A percentile compares a stretch with the other conserved stretches of the same genome.
phyloP scores from a whole-genome alignment of 2,797 vertebrate genomes.

The Crenuchus spilurus region DNA sequence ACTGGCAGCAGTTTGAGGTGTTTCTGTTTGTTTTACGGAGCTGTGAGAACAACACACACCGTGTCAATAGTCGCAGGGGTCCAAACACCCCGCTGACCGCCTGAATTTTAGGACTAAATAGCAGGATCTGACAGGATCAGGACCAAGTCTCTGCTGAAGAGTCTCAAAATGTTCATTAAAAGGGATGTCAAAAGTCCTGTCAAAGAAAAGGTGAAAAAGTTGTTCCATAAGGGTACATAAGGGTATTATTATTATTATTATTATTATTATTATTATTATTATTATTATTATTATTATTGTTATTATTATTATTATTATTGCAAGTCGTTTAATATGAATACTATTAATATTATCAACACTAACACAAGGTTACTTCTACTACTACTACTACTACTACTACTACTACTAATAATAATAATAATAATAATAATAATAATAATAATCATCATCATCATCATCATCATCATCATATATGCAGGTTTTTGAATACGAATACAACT shows the following conservation, averaged over 20 bases:
- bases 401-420: too few relatives aligned
- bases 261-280: conserved; percentile 4
- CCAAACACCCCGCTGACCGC: conserved; percentile 61
- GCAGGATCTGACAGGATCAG: background rate
- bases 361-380: too few relatives aligned
- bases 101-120: conserved; percentile 19
- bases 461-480: too few relatives aligned
- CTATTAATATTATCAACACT: too few relatives aligned
- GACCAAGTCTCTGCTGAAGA: background rate
- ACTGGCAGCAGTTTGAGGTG: conserved; percentile 63
- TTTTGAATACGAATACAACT: too few relatives aligned
- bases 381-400: too few relatives aligned
- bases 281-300: background rate
- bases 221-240: too few relatives aligned
- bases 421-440: too few relatives aligned
- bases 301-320: background rate
- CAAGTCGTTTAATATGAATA: background rate
- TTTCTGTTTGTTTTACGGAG: conserved; percentile 74
- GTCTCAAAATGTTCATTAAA: background rate
- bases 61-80: conserved; percentile 67
- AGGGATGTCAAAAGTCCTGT: too few relatives aligned
- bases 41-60: conserved; percentile 70
- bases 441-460: too few relatives aligned
- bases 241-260: background rate
- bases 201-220: too few relatives aligned